Evolutionary conservation across 2,888 invertebrate species (phyloP), one percentile per base, ranked within the genome.

Genomic region (Eurytoma adleriae): DNA sequence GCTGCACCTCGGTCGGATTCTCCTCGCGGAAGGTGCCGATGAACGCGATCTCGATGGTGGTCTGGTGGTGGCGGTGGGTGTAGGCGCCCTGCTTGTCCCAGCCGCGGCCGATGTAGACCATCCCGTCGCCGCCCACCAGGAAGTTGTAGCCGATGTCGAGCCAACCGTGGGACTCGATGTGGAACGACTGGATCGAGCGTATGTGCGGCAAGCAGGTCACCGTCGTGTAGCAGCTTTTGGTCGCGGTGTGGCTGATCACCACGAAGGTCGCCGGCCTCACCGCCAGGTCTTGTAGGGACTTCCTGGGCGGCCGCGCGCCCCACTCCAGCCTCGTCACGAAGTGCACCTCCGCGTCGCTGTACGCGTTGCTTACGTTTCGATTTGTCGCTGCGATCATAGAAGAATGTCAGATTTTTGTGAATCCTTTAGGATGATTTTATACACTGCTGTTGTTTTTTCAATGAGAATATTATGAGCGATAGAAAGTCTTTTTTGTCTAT

Each of bases 131-230:
- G 0, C 96, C 96, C 2, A 96, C 93, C 3, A 96, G 90, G 85
- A 96, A 96, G 88, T 95, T 96, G 88, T 95, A 96, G 0, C 92
- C 94, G 40, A 96, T 95, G 86, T 96, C 96, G 80, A 91, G 92
- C 92, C 94, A 95, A 0, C 91, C 88, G 78, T 90, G 90, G 24
- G 93, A 92, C 84, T 95, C 95, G 59, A 96, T 94, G 88, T 96
- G 95, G 74, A 84, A 86, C 0, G 84, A 85, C 73, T 90, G 90
- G 3, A 86, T 86, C n/a, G 82, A 54, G 61, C 87, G 85, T 2
- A 89, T 88, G 2, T 82, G 83, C 0, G 83, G 79, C 1, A 85
- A 80, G 50, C 89, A 89, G n/a, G 85, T 78, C 5, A 85, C 83
- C 68, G 85, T 86, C 3, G 83, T 86, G 1, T 20, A 93, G 91